A percentile compares a stretch with the other conserved stretches of the same genome.
Conservation (phyloP, 2,888 invertebrate genomes). For the Cantharis lateralis region DNA sequence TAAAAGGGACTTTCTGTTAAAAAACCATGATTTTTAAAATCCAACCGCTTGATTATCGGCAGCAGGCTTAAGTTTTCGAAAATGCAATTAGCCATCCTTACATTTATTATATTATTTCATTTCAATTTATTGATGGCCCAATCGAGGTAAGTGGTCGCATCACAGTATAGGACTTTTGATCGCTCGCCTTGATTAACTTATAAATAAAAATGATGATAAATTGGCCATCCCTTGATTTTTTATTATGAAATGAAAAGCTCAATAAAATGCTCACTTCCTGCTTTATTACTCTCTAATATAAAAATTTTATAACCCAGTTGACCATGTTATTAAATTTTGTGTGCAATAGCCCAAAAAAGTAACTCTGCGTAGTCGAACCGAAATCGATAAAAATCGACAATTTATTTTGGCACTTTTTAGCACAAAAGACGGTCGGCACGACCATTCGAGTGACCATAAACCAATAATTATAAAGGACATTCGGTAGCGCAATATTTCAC, state of each 20-base stretch:
- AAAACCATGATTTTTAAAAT: neutral
- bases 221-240: neutral
- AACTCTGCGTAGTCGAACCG: neutral
- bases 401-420: neutral
- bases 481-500: slow-evolving; percentile 36
- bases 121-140: neutral
- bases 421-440: neutral
- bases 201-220: neutral
- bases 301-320: neutral
- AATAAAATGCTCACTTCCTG: neutral
- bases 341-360: neutral
- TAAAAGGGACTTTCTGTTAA: neutral
- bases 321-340: neutral
- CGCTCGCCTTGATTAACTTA: neutral
- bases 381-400: neutral
- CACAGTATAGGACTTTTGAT: neutral
- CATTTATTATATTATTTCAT: neutral
- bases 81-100: neutral
- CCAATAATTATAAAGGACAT: slow-evolving; percentile 36
- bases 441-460: slow-evolving; percentile 25
- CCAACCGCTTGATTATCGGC: neutral
- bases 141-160: neutral
- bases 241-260: neutral
- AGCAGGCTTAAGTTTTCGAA: neutral
- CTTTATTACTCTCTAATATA: neutral